Evolutionary conservation across 1,140 invertebrate genomes (phyloP).

Genomic region (Saxidomus purpurata): DNA sequence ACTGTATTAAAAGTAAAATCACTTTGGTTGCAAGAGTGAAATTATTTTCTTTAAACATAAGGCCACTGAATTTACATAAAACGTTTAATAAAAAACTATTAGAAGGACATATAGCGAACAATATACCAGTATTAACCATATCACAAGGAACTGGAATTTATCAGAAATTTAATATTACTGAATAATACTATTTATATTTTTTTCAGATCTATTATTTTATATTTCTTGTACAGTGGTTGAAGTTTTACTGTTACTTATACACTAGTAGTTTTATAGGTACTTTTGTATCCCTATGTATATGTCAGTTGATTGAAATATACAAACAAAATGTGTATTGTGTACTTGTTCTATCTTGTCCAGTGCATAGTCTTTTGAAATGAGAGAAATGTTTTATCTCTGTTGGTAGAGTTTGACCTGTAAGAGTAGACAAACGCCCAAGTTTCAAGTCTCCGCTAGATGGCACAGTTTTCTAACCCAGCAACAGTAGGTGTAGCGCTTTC

Average conservation of each 20-base stretch:
- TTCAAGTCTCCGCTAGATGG: too few species aligned
- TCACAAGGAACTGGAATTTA: too few species aligned
- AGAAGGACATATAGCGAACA: not conserved
- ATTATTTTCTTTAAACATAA: too few species aligned
- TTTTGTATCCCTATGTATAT: conserved; percentile 31
- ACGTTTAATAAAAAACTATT: not conserved
- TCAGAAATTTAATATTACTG: not conserved
- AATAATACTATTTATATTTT: not conserved
- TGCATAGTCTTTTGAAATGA: too few species aligned
- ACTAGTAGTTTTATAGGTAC: not conserved
- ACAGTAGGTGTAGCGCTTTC: too few species aligned
- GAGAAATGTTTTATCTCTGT: too few species aligned
- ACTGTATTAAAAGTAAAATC: too few species aligned
- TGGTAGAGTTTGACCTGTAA: too few species aligned
- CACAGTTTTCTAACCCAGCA: too few species aligned
- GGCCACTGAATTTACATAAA: not conserved
- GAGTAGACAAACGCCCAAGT: too few species aligned
- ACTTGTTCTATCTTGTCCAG: not conserved
- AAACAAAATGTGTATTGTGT: not conserved
- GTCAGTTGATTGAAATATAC: conserved; percentile 10
- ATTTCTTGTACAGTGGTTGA: not conserved
- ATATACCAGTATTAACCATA: too few species aligned
- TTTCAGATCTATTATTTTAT: not conserved
- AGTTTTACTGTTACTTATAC: conserved; percentile 11
- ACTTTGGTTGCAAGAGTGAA: too few species aligned